Evolutionary conservation across 2,113 vertebrate genomes (phyloP).

Genomic region (Ailuropoda melanoleuca): DNA sequence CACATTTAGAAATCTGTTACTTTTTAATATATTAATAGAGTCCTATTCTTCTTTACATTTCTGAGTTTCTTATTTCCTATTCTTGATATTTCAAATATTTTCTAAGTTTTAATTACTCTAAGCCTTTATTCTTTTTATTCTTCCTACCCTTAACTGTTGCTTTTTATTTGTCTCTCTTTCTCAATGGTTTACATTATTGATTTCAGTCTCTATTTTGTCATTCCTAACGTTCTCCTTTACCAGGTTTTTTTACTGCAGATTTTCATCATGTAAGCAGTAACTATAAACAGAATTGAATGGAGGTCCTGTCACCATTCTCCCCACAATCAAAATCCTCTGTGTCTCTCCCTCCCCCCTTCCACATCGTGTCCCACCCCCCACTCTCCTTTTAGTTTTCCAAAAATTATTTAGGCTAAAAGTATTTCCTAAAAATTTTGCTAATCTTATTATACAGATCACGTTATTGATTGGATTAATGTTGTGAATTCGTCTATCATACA

Average conservation of each 20-base stretch:
- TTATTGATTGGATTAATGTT: not conserved
- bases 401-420: not conserved
- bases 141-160: not conserved
- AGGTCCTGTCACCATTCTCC: no score
- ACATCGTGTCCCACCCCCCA: not conserved
- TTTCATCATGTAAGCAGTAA: not conserved
- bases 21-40: not conserved
- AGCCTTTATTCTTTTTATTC: not conserved
- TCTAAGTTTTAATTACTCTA: not conserved
- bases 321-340: not conserved
- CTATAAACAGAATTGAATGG: not conserved
- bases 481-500: not conserved
- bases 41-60: not conserved
- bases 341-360: accelerated
- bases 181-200: not conserved
- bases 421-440: not conserved
- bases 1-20: not conserved
- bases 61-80: not conserved
- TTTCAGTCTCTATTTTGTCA: not conserved
- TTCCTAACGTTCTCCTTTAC: not conserved
- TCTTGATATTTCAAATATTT: not conserved
- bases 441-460: not conserved
- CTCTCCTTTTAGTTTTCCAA: not conserved
- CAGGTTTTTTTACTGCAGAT: not conserved
- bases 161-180: not conserved